Evolutionary conservation across 2,888 invertebrate species (phyloP), one percentile per base, ranked within the genome.

Genomic region (Candidula unifasciata): DNA sequence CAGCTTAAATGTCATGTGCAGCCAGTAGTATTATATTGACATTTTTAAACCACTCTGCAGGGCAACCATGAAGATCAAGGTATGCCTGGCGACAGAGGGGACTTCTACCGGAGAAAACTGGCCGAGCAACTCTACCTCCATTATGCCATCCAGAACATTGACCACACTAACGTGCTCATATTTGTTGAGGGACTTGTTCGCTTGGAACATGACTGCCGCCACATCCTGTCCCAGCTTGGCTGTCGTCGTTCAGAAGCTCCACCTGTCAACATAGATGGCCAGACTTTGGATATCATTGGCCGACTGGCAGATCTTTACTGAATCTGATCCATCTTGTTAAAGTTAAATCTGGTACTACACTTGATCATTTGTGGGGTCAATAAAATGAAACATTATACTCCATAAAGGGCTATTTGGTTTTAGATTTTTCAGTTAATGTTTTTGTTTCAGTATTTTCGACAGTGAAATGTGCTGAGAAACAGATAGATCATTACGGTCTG

Each of bases 71-170:
- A 91, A 52, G 92, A 92, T 73, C 86, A 89, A 1, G 90, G 90
- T 10, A 80, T 90, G 71, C 88, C 88, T 6, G 92, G 92, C 0
- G 90, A 92, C 84, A 86, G 91, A 27, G 92, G 91, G n/a, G 92
- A 92, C 83, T 90, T 92, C 86, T 92, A 91, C 84, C 85, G 90
- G 35, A 86, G 92, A n/a, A 90, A 91, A 82, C 84, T 92, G 73
- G 91, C 92, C 5, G 91, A 91, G 85, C 90, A 92, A 85, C 87
- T 92, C n/a, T 90, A 90, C 82, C 74, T 90, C 27, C 88, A 89
- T 33, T 92, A 89, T 82, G 88, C 89, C 10, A 87, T 91, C 33
- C 88, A 90, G 35, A 90, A 91, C 37, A 88, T 92, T 18, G 89
- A 90, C 16, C 91, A 92, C 83, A 84, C 44, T 21, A 92, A 92